Percentiles rank a stretch among this genome's conserved stretches.
Evolutionary conservation across 2,797 vertebrate genomes (phyloP).

Genomic region (Agapornis canus): DNA sequence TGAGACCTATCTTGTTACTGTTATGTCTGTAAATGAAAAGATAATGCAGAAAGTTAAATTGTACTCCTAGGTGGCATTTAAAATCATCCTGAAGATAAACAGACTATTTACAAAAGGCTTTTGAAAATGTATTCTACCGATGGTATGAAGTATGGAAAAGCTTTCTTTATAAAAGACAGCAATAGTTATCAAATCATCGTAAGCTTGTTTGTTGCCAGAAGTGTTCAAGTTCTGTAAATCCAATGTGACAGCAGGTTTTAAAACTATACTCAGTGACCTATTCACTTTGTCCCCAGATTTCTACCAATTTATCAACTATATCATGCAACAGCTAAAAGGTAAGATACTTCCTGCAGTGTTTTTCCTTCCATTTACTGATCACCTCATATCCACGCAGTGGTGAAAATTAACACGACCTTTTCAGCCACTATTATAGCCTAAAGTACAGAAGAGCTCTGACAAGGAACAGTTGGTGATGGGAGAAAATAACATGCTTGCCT

Average conservation of each 20-base stretch:
- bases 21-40: background rate
- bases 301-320: background rate
- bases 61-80: background rate
- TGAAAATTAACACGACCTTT: slow-evolving; percentile 39
- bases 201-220: slow-evolving; percentile 16
- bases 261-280: slow-evolving; percentile 22
- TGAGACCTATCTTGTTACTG: background rate
- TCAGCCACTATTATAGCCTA: background rate
- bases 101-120: slow-evolving; percentile 10
- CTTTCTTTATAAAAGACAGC: background rate
- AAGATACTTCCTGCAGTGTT: background rate
- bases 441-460: background rate
- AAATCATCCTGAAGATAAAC: slow-evolving; percentile 19
- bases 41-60: background rate
- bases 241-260: slow-evolving; percentile 28
- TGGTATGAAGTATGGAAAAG: background rate
- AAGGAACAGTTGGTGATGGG: background rate
- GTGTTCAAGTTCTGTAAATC: slow-evolving; percentile 27
- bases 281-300: slow-evolving; percentile 9
- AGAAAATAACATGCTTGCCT: background rate
- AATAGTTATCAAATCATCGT: slow-evolving; percentile 4
- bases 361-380: background rate
- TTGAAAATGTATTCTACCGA: background rate
- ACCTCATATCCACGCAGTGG: background rate
- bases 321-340: slow-evolving; percentile 6